Evolutionary conservation across 2,797 vertebrate species (phyloP), one percentile per base, ranked within the genome.

Genomic region (Oophaga sylvatica): DNA sequence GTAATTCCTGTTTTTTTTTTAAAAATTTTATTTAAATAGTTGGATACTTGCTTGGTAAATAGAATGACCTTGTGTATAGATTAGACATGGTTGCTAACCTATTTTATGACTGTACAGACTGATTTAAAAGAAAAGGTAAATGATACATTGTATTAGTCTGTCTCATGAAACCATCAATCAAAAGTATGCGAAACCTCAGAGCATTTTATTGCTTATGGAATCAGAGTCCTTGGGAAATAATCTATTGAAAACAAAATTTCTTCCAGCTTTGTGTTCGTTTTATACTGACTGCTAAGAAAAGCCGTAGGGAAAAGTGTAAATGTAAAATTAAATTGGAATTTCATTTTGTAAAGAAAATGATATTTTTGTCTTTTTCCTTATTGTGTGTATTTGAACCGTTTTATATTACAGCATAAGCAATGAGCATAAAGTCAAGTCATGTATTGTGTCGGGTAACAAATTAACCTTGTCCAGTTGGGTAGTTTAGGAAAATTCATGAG

Each of bases 181-280:
- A 19, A 16, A 29, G 56, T 67, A 63, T 76, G 31, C n/a, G 1
- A 76, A 13, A 63, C 57, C 20, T 62, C 71, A 65, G 29, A 78
- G 17, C 4, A 67, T 57, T 26, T 71, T 83, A 83, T 65, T 67
- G 22, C 71, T 85, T 26, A 26, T 56, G 29, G 56, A 84, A 76
- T 68, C 48, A 65, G 45, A 65, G 84, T 56, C 60, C 45, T 85
- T 79, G 84, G 84, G 62, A 79, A 85, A 56, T 67, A 35, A 78
- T 22, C 17, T 29, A 63, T 56, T 65, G 84, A 78, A 78, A 62
- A 85, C 79, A 73, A 78, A 85, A 79, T 78, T 78, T 78, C 26
- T 17, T 41, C 19, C 62, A 65, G 60, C n/a, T 68, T 19, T 70
- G 20, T 82, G 31, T 53, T 29, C 41, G 67, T 45, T 78, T 75